Percentiles rank a stretch among this genome's conserved stretches.
Evolutionary conservation across 2,888 invertebrate species (phyloP).

Genomic region (Cryptocephalus moraei): DNA sequence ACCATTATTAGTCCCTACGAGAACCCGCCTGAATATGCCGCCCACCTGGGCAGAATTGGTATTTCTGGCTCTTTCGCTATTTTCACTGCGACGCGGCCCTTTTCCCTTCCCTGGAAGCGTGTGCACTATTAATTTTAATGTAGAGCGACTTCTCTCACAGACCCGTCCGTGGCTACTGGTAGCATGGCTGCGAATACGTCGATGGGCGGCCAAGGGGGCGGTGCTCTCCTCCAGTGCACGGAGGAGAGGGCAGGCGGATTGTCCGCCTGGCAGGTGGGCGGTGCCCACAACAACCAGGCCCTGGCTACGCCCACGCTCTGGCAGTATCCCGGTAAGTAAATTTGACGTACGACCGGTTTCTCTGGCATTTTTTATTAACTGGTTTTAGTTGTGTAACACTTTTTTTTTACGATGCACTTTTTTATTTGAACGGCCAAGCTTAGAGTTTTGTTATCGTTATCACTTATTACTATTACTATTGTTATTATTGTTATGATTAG

Average conservation of each 20-base stretch:
- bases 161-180: constrained; percentile 29
- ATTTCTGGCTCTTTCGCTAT: too few species aligned
- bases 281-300: constrained; percentile 43
- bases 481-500: too few species aligned
- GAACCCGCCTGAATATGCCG: too few species aligned
- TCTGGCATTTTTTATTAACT: constrained; percentile 18
- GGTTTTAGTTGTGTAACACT: constrained; percentile 20
- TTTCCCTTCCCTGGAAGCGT: too few species aligned
- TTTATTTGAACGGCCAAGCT: too few species aligned
- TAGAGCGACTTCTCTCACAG: constrained; percentile 14
- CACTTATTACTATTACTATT: too few species aligned
- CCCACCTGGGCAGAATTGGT: too few species aligned
- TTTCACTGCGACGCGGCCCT: too few species aligned
- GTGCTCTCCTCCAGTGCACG: constrained; percentile 53
- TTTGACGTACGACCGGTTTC: constrained; percentile 1
- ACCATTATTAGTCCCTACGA: too few species aligned
- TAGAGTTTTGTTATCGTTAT: too few species aligned
- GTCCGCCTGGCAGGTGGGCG: constrained; percentile 43
- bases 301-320: constrained; percentile 63
- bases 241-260: constrained; percentile 50
- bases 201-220: constrained; percentile 47
- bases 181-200: constrained; percentile 58
- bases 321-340: constrained; percentile 67
- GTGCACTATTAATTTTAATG: too few species aligned
- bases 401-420: constrained; percentile 13